Evolutionary conservation across 1,140 invertebrate genomes (phyloP), one percentile per base, ranked within the genome.

Genomic region (Meloidogyne hapla): DNA sequence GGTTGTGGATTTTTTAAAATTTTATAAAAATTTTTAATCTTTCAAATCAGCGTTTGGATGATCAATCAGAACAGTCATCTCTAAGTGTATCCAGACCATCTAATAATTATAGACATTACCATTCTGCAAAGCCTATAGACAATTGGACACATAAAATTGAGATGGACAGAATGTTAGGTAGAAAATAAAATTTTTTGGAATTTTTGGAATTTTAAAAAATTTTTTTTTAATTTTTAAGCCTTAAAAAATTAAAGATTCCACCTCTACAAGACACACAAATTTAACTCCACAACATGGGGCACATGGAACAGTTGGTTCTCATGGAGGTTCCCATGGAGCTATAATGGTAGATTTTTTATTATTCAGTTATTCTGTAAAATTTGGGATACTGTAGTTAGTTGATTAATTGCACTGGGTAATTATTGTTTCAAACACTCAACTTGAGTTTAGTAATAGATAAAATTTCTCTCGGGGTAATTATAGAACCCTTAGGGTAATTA

Each of bases 1-100:
- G 71, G 71, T 73, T 63, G 26, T 56, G n/a, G 6, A 56, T 6
- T 18, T 56, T 56, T 56, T 56, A 15, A 69, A 38, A 12, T 12
- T 69, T 38, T 38, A 28, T 33, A 5, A 28, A 70, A 4, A 15
- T 25, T 56, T 25, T 63, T 33, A 21, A 12, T 33, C 64, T 13
- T 40, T 64, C 18, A 23, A 25, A 38, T 61, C 13, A 73, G 71
- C 71, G 71, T 23, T 18, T 61, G 56, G 71, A 73, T 64, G 71
- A 73, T 25, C 48, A 56, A 21, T 73, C 71, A 64, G 71, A 73
- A 64, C 71, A 73, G 71, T 73, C 71, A 23, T 73, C 71, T 33
- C 56, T 73, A 40, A 73, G 71, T 40, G 33, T 73, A 18, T 61
- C 56, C 3, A 10, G 71, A 10, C 71, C 71, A 12, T 26, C 33